Evolutionary conservation across 2,888 invertebrate genomes (phyloP).

Genomic region (Macrosiphum euphorbiae): DNA sequence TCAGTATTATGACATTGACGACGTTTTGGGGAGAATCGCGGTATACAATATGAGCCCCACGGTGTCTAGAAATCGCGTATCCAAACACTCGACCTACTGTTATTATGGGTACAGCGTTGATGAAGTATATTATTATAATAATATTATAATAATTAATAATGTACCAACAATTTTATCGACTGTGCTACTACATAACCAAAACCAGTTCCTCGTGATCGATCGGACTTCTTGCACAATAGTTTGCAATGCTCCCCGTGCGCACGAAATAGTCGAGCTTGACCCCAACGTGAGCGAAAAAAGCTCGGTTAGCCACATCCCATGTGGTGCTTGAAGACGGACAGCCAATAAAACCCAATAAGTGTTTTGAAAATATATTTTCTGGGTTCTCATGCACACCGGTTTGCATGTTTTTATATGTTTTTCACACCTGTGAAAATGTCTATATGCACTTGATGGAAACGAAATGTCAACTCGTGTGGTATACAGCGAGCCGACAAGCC

Average conservation of each 20-base stretch:
- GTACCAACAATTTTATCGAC: background rate
- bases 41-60: background rate
- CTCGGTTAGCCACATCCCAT: background rate
- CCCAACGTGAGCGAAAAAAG: background rate
- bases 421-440: background rate
- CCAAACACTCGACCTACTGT: background rate
- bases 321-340: background rate
- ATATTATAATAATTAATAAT: background rate
- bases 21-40: background rate
- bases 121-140: background rate
- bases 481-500: background rate
- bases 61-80: background rate
- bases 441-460: too few relatives aligned
- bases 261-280: background rate
- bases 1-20: background rate
- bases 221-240: background rate
- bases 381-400: background rate
- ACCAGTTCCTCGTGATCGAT: background rate
- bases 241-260: background rate
- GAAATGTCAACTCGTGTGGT: background rate
- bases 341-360: background rate
- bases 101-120: too few relatives aligned
- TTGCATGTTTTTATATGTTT: too few relatives aligned
- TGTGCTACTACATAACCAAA: background rate
- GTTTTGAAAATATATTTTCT: background rate